Evolutionary conservation across 2,888 invertebrate species (phyloP), one percentile per base, ranked within the genome.

Genomic region (Thera obeliscata): DNA sequence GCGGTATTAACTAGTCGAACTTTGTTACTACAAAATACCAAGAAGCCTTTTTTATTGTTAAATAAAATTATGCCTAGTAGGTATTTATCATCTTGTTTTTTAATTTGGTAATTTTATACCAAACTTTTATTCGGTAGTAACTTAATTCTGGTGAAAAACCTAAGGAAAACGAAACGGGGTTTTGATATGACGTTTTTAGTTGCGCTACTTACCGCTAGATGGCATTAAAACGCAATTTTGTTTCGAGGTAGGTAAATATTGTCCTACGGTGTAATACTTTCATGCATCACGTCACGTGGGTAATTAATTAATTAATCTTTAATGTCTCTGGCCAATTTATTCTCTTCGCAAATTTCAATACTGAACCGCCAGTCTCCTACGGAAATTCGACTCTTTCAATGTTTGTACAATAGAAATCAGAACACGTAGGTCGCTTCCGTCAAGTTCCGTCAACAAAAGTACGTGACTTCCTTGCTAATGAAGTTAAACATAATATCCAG

Each of bases 381-480:
- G 2, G 3, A 22, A 48, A 50, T 50, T 12, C 52, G 52, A 9
- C 9, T 22, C 50, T 52, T 66, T 56, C 63, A 43, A 54, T 66
- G 60, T 69, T 70, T 66, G 57, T 61, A 55, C 54, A 64, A 68
- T 63, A 67, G 67, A 69, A 67, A 67, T 55, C 56, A 8, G 33
- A 56, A 9, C 73, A 69, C 70, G 67, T 62, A 22, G 56, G 3
- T 7, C 49, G 43, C 64, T 62, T 72, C 72, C 70, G 71, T 66
- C 72, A 70, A 71, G 62, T 62, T 72, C 72, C 70, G 71, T 66
- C 72, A 70, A 71, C 64, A 75, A 61, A n/a, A 9, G 43, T 35
- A 75, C 77, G 74, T 74, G 75, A 75, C 72, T 72, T 69, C 69
- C 69, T 54, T 66, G 41, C 52, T 66, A 64, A 69, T 56, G 5